Conservation (phyloP, 2,888 invertebrate genomes). For the Flexamia atlantica region DNA sequence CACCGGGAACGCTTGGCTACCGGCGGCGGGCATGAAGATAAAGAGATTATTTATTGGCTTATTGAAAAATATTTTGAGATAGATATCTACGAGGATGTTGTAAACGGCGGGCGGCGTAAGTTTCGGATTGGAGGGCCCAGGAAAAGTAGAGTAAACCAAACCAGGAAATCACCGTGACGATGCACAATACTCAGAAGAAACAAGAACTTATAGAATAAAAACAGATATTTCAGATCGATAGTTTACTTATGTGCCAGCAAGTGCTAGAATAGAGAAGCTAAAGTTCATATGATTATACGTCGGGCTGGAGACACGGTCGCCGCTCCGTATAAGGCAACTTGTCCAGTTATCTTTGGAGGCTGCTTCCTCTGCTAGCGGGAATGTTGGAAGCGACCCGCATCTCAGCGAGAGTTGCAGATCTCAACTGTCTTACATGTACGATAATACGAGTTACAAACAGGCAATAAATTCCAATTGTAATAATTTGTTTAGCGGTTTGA, state of each 20-base stretch:
- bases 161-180: no score
- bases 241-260: neutral
- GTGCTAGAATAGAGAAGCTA: constrained; percentile 18
- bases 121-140: no score
- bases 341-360: neutral
- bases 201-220: no score
- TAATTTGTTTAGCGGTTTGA: no score
- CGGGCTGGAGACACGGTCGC: neutral
- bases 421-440: no score
- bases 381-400: constrained; percentile 25
- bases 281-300: constrained; percentile 5
- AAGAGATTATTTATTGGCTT: neutral
- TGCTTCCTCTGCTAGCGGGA: neutral
- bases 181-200: no score
- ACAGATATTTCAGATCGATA: no score
- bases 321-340: constrained; percentile 24
- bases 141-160: no score
- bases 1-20: constrained; percentile 2
- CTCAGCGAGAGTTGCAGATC: neutral
- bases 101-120: no score
- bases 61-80: no score
- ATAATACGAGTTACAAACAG: no score
- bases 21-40: neutral
- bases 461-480: neutral
- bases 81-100: no score